Evolutionary conservation across 2,888 invertebrate genomes (phyloP), one percentile per base, ranked within the genome.

Genomic region (Platycheirus albimanus): DNA sequence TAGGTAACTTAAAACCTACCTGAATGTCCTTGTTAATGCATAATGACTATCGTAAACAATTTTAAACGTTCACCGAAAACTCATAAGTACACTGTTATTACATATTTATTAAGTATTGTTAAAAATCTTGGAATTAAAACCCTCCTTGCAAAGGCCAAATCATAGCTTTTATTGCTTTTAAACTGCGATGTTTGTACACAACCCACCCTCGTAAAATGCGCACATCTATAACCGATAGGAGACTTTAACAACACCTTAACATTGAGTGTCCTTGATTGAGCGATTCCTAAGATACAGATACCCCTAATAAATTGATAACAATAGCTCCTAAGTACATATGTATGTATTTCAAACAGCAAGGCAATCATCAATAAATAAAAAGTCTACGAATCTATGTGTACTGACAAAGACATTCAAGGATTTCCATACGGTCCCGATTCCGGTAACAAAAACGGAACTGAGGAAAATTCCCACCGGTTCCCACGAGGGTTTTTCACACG

Each of bases 401-500:
- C n/a, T n/a, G n/a, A n/a, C n/a, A n/a, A n/a, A n/a, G n/a, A n/a
- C n/a, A 10, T 41, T 49, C 56, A 38, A 56, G 49, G 49, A 77
- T 41, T 56, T 64, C 64, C 56, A 64, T 77, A 71, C 33, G 33
- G 36, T 33, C 20, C 20, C 15, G 7, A 66, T 41, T 41, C 41
- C 13, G 11, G 36, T n/a, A 3, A 38, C 5, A 20, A 38, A 63
- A 36, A 56, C 56, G 56, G 49, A 72, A 71, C 72, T 58, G 13
- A 15, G 4, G 15, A 2, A 36, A 66, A 43, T 54, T 54, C 43
- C 58, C 58, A 58, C 56, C n/a, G 38, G 24, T 80, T 80, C 80
- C 58, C 76, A 81, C 80, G 76, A 33, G 51, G 17, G 45, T 58
- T 61, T 66, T 67, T 72, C 80, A 81, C 80, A 76, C 64, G 76